Base-by-base conservation (phyloP, 2,888 invertebrate species). In the Saturnia japonica region DNA sequence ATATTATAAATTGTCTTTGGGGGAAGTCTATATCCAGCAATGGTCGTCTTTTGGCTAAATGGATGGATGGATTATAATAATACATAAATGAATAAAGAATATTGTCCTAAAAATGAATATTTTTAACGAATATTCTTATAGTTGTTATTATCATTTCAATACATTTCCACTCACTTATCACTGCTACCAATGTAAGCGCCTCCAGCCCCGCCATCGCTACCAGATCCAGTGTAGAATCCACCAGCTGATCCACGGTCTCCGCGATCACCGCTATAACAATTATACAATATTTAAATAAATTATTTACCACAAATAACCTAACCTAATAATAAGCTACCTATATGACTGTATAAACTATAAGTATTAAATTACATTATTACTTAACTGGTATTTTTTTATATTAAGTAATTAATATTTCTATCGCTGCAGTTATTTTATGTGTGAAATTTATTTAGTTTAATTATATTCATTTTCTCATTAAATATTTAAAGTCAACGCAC, bases 161-260 rank as follows among this genome's bases (percentile, higher is more conserved):
- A 22, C 11, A 22, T 2, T 54, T 51, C 9, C 22, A 54, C 70
- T 51, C 34, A 64, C 14, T 47, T 43, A 43, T 75, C 77, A 43
- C 77, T 75, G 6, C 79, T 78, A 16, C 85, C 85, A 0, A 74
- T 67, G 74, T 82, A 82, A 54, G 77, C 75, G 6, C 85, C 86
- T 1, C 86, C 83, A 12, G 84, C 78, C 34, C 82, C 85, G 0
- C 84, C 85, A 1, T 78, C 79, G 12, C 79, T 78, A 62, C 85
- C 78, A 3, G 84, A 82, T n/a, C 88, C 88, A 0, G 80, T 72
- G 84, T 91, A 91, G 81, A 86, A 89, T 12, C 92, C 92, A 14
- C 91, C 90, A 22, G 86, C 86, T 62, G 77, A 82, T n/a, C 91
- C 91, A 25, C 90, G 87, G 82, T 90, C 90, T 11, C 91, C 91